phyloP scores from a whole-genome alignment of 30 jellyfish, hydroid and myxozoan genomes.

The Aurelia sp. region DNA sequence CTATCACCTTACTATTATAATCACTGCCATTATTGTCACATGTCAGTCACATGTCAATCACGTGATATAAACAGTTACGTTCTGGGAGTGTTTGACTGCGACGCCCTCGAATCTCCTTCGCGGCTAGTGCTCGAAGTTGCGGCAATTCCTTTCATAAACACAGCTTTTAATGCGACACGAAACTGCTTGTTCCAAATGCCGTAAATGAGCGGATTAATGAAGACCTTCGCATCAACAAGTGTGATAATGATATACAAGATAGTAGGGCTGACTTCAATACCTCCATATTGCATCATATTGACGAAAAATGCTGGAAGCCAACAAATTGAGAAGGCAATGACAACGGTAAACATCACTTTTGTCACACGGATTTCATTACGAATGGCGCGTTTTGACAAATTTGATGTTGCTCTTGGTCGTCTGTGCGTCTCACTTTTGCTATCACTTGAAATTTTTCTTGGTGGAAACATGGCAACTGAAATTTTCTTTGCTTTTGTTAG shows the following conservation, averaged over 20 bases:
- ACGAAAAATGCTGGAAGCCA: constrained; percentile 92
- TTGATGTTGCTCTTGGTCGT: background rate
- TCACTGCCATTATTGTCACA: no score
- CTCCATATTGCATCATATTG: constrained; percentile 47
- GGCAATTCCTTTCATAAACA: constrained; percentile 28
- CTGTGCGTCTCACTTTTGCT: background rate
- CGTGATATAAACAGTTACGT: no score
- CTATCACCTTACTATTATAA: no score
- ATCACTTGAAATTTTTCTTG: constrained; percentile 1
- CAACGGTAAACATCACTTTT: constrained; percentile 75
- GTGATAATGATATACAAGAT: constrained; percentile 61
- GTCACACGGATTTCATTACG: constrained; percentile 81
- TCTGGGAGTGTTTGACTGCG: constrained; percentile 28
- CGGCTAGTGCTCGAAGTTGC: constrained; percentile 36
- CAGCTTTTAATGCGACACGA: constrained; percentile 50
- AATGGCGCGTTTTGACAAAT: constrained; percentile 18
- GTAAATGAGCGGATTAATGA: constrained; percentile 79
- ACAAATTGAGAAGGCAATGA: constrained; percentile 72
- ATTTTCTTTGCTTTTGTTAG: background rate
- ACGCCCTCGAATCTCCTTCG: constrained; percentile 26
- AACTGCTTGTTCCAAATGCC: constrained; percentile 85
- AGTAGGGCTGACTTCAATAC: constrained; percentile 2
- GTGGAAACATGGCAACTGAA: background rate
- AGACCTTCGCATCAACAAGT: constrained; percentile 78
- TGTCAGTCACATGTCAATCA: no score